These are phyloP conservation scores for Lamellibrachia columna DNA, from an alignment of 2,888 invertebrate species.

Conservation along the genomic window DNA sequence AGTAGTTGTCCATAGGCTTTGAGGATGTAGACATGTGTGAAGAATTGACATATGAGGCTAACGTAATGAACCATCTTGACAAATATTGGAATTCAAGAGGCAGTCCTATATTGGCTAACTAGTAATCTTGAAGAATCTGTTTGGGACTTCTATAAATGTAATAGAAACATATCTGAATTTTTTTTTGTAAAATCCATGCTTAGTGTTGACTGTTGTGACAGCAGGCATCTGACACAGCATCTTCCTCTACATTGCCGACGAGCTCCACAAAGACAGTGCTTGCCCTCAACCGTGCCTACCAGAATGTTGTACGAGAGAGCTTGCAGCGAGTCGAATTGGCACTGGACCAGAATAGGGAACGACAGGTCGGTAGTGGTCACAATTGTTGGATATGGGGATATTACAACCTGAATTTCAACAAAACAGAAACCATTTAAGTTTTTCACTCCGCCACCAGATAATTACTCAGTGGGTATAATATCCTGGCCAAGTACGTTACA, in stretches of 20 bases:
- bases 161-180: neutral
- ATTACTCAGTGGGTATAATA: too few species aligned
- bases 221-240: neutral
- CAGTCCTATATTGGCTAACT: neutral
- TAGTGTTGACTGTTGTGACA: neutral
- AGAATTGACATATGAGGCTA: neutral
- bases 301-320: slow-evolving; percentile 17
- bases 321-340: slow-evolving; percentile 18
- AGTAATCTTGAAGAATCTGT: neutral
- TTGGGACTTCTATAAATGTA: neutral
- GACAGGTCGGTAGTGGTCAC: slow-evolving; percentile 17
- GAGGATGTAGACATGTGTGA: too few species aligned
- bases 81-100: neutral
- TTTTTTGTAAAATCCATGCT: neutral
- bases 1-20: too few species aligned
- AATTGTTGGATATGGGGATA: neutral
- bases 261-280: slow-evolving; percentile 23
- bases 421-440: too few species aligned
- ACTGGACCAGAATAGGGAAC: slow-evolving; percentile 25
- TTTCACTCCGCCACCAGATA: too few species aligned
- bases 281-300: slow-evolving; percentile 25
- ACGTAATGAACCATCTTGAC: too few species aligned
- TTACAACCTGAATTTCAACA: neutral
- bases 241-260: neutral
- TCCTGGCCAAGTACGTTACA: too few species aligned